phyloP scores from a whole-genome alignment of 2,888 invertebrate genomes.

The Nasonovia ribisnigri region DNA sequence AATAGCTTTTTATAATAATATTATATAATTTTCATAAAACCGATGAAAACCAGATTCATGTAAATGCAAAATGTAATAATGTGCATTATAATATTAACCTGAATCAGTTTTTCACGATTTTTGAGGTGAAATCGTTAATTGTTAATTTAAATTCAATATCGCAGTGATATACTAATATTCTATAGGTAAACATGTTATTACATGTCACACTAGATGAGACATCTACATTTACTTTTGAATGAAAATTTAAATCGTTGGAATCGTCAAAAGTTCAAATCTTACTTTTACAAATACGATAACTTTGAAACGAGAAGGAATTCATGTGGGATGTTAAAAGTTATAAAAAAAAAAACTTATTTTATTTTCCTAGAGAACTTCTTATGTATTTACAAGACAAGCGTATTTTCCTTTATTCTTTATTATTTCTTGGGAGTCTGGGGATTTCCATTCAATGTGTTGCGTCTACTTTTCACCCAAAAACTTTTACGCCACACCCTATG shows the following conservation, averaged over 20 bases:
- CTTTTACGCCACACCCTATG: background rate
- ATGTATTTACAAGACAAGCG: background rate
- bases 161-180: background rate
- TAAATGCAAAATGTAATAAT: no score
- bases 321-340: background rate
- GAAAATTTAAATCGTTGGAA: background rate
- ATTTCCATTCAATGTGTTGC: background rate
- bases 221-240: background rate
- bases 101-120: background rate
- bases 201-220: background rate
- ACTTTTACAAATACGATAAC: background rate
- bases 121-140: background rate
- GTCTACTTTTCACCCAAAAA: background rate
- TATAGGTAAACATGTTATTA: background rate
- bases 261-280: background rate
- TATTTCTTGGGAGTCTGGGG: background rate
- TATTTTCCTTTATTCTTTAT: background rate
- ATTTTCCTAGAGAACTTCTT: background rate
- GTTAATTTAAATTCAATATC: background rate
- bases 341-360: background rate
- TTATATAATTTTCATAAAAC: no score
- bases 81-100: background rate
- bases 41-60: no score
- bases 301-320: background rate
- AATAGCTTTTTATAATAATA: no score